Base-by-base conservation (phyloP, 2,113 vertebrate species). In the Phaetusa simplex region DNA sequence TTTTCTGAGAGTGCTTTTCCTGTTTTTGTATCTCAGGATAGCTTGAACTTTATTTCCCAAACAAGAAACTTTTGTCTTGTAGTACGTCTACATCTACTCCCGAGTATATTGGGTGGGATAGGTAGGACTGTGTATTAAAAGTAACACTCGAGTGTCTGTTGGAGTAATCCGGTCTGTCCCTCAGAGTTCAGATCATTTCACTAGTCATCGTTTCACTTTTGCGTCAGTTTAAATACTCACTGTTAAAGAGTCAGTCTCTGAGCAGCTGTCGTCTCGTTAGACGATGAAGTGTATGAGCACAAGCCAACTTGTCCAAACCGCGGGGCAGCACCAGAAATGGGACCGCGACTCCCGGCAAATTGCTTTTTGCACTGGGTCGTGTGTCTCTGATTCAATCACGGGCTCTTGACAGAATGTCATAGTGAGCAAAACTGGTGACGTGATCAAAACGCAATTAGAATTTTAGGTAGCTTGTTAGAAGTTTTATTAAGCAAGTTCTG, bases 211-310 rank as follows among this genome's bases (percentile, higher is more conserved):
- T 49, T 22, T 22, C 47, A 22, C 47, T 49, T 49, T 38, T 53
- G 58, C 40, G 11, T 12, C 36, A 24, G 34, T 5, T 30, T 6
- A 9, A 27, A 1, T 9, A 29, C 2, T 9, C 3, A 15, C 0
- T 21, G 0, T 3, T 26, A 69, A 9, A 1, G 62, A n/a, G 59
- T 17, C 4, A 0, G 1, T 58, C 22, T 26, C 40, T 13, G 50
- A 23, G 0, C 73, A 42, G 85, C 9, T 14, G 14, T 15, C 1
- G 1, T 50, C 50, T 65, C 45, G 38, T 32, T 2, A 20, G 81
- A 27, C 3, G n/a, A 38, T 12, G n/a, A 45, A 22, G 45, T 2
- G 42, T 18, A 12, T 30, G 45, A n/a, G 27, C 56, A n/a, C 27
- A 29, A 45, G 76, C 26, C 19, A 23, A 4, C 29, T 1, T 11